Percentiles rank a stretch among this genome's conserved stretches.
These are phyloP conservation scores for Hypanus sabinus DNA, from an alignment of 2,113 vertebrate species.

Conservation along the genomic window DNA sequence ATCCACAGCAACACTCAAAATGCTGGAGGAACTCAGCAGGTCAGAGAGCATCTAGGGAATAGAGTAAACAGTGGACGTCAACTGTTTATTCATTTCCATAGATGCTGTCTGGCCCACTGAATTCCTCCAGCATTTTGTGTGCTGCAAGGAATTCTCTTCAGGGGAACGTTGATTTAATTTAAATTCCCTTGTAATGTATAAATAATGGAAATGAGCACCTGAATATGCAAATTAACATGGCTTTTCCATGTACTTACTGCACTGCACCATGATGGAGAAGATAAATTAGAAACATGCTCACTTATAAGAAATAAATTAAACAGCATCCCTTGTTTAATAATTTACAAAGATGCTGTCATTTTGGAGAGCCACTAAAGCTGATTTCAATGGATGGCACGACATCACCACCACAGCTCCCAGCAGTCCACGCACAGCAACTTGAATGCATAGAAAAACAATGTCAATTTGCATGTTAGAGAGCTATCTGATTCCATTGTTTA, in stretches of 20 bases:
- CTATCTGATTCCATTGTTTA: no score
- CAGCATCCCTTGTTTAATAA: not conserved
- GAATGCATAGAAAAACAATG: no score
- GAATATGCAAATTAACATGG: not conserved
- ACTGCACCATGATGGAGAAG: not conserved
- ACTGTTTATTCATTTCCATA: no score
- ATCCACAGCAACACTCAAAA: no score
- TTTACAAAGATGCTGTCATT: not conserved
- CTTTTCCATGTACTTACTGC: not conserved
- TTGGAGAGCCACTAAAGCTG: not conserved
- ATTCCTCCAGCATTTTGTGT: no score
- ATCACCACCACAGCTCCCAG: not conserved
- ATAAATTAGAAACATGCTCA: not conserved
- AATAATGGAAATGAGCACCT: not conserved
- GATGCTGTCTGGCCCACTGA: no score
- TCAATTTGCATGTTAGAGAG: no score
- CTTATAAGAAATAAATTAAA: conserved; percentile 23
- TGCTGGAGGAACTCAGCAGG: no score
- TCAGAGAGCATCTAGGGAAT: no score
- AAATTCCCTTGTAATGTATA: not conserved
- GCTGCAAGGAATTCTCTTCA: not conserved
- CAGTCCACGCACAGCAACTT: not conserved
- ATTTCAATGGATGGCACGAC: not conserved
- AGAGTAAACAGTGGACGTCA: no score
- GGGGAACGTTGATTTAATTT: not conserved